Conservation (phyloP, 2,888 invertebrate species). For the Dicycla oo region DNA sequence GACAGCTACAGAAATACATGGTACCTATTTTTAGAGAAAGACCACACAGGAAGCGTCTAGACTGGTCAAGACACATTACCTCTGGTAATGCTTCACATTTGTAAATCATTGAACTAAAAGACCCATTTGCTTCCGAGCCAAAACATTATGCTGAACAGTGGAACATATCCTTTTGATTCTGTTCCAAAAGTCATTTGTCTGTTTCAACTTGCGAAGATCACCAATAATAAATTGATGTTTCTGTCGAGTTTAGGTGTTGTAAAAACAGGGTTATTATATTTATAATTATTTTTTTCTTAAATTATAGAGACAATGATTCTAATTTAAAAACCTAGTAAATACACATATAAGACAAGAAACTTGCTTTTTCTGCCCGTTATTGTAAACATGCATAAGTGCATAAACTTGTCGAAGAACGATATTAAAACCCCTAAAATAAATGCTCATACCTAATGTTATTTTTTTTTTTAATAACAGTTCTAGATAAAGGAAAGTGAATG, state of each 20-base stretch:
- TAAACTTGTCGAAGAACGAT: background rate
- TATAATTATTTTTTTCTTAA: background rate
- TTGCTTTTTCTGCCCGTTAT: background rate
- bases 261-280: background rate
- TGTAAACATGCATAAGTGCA: background rate
- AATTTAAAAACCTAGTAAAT: background rate
- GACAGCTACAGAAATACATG: slow-evolving; percentile 42
- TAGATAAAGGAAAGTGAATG: background rate
- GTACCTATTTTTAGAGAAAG: slow-evolving; percentile 35
- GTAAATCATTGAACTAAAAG: slow-evolving; percentile 11
- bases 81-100: slow-evolving; percentile 12
- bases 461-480: background rate
- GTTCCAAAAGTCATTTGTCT: slow-evolving; percentile 50
- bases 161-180: slow-evolving; percentile 44
- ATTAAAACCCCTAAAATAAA: background rate
- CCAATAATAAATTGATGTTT: slow-evolving; percentile 34
- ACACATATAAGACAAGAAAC: background rate
- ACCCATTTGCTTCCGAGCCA: slow-evolving; percentile 42
- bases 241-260: background rate
- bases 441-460: too few species aligned
- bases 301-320: background rate
- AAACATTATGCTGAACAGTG: slow-evolving; percentile 16
- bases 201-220: slow-evolving; percentile 29
- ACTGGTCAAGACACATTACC: slow-evolving; percentile 21
- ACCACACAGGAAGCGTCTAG: slow-evolving; percentile 42